Percentiles rank a stretch among this genome's conserved stretches.
Evolutionary conservation across 2,797 vertebrate genomes (phyloP).

Genomic region (Botia kubotai): DNA sequence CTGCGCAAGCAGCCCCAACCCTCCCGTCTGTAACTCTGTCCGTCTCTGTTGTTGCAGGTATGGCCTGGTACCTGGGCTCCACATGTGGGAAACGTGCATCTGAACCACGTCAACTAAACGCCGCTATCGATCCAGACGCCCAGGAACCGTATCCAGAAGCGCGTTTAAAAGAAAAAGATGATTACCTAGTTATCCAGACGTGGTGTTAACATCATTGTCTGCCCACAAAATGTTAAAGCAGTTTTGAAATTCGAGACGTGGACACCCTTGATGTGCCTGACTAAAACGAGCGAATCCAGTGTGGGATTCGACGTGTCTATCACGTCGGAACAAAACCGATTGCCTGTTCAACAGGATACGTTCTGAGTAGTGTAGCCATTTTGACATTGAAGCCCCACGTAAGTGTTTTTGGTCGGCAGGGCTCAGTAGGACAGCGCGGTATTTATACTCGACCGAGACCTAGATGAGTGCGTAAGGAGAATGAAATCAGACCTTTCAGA

Average conservation of each 20-base stretch:
- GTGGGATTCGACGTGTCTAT: conserved; percentile 86
- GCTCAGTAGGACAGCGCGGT: conserved; percentile 90
- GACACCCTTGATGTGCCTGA: conserved; percentile 92
- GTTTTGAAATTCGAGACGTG: conserved; percentile 68
- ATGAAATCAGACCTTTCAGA: conserved; percentile 91
- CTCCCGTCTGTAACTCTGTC: conserved; percentile 53
- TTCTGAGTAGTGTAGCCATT: conserved; percentile 95
- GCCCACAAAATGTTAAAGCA: conserved; percentile 66
- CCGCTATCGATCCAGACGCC: conserved; percentile 64
- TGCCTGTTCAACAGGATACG: conserved; percentile 89
- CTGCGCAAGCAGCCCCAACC: not conserved
- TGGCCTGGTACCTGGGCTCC: conserved; percentile 99
- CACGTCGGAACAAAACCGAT: conserved; percentile 86
- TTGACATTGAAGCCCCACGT: conserved; percentile 88
- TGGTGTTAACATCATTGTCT: conserved; percentile 78
- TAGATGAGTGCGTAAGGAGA: conserved; percentile 88
- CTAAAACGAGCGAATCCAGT: conserved; percentile 80
- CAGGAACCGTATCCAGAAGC: conserved; percentile 65
- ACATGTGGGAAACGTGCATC: conserved; percentile 98
- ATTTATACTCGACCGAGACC: conserved; percentile 90
- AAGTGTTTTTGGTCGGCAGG: conserved; percentile 87
- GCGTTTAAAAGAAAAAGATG: conserved; percentile 62
- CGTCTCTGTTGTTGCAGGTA: conserved; percentile 85
- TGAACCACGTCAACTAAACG: conserved; percentile 99
- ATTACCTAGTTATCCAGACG: conserved; percentile 69